Base-by-base conservation (phyloP, 2,113 vertebrate genomes). In the Notarius quadriscutis region DNA sequence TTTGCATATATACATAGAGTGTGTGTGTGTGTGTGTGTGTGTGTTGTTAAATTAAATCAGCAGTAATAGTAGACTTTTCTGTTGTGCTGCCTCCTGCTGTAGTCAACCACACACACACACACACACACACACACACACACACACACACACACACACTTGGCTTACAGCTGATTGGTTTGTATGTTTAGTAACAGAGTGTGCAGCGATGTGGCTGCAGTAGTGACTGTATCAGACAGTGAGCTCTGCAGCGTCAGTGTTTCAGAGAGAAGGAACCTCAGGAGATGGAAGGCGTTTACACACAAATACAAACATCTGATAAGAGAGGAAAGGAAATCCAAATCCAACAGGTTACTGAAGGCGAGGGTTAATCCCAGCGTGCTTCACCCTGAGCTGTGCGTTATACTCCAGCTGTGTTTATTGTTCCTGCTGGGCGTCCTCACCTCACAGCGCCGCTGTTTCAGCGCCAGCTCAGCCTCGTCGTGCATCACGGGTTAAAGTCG, bases 111-210 rank as follows among this genome's bases (percentile, higher is more conserved):
- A 18, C 41, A 20, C 62, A 67, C 81, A 69, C 25, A 2, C 22
- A 50, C 50, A 65, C 30, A 15, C 50, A 86, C 55, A 60, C 55
- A 75, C 25, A 20, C 88, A 30, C 81, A 81, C 81, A 84, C 84
- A 77, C 53, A 71, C 71, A 71, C 7, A 30, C 75, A 55, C 75
- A 55, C 69, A 4, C 34, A 30, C 22, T 25, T 25, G 27, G n/a
- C 5, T 20, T 15, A 27, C 4, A 69, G 12, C 14, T 30, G 17
- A 30, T 30, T 69, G 67, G n/a, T 15, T 65, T 17, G 18, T 60
- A 18, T 17, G 15, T 60, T 60, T 60, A 60, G 58, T 65, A 30
- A 69, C 65, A 69, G 17, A 65, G 22, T n/a, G 7, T 65, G n/a
- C 7, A 65, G 2, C 22, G 6, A 10, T 63, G 62, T 69, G 15